A percentile compares a stretch with the other conserved stretches of the same genome.
Evolutionary conservation across 2,888 invertebrate genomes (phyloP).

Genomic region (Neelides folsomi): DNA sequence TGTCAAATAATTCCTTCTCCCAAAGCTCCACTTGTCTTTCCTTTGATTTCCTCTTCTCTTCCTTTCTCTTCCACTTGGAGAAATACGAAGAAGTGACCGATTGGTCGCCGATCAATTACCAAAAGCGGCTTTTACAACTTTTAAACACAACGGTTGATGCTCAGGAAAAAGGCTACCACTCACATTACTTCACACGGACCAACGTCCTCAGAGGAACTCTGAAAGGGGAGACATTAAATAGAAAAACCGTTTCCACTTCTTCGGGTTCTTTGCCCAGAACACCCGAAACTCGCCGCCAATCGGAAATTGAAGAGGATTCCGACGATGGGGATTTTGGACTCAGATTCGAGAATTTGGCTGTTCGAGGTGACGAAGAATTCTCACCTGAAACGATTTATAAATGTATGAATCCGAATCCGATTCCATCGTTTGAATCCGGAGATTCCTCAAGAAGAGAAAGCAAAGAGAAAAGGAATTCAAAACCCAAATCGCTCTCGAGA

Average conservation of each 20-base stretch:
- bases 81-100: slow-evolving; percentile 20
- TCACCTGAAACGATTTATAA: slow-evolving; percentile 21
- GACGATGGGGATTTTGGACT: slow-evolving; percentile 25
- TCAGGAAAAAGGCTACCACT: slow-evolving; percentile 27
- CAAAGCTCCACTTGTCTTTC: slow-evolving; percentile 3
- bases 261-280: too few relatives aligned
- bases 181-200: slow-evolving; percentile 27
- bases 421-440: slow-evolving; percentile 7
- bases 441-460: background rate
- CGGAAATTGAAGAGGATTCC: slow-evolving; percentile 17
- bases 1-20: background rate
- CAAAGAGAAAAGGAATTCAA: slow-evolving; percentile 5
- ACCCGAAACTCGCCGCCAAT: too few relatives aligned
- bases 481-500: slow-evolving; percentile 20
- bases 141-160: slow-evolving; percentile 20
- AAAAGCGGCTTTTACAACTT: slow-evolving; percentile 20
- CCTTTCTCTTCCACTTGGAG: slow-evolving; percentile 28
- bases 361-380: slow-evolving; percentile 10
- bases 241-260: too few relatives aligned
- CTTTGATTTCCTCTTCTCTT: slow-evolving; percentile 19
- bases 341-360: slow-evolving; percentile 25
- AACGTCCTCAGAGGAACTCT: slow-evolving; percentile 25
- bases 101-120: slow-evolving; percentile 26
- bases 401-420: slow-evolving; percentile 15
- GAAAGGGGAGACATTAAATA: slow-evolving; percentile 5